phyloP scores from a whole-genome alignment of 2,113 vertebrate genomes.

The Mesitornis unicolor region DNA sequence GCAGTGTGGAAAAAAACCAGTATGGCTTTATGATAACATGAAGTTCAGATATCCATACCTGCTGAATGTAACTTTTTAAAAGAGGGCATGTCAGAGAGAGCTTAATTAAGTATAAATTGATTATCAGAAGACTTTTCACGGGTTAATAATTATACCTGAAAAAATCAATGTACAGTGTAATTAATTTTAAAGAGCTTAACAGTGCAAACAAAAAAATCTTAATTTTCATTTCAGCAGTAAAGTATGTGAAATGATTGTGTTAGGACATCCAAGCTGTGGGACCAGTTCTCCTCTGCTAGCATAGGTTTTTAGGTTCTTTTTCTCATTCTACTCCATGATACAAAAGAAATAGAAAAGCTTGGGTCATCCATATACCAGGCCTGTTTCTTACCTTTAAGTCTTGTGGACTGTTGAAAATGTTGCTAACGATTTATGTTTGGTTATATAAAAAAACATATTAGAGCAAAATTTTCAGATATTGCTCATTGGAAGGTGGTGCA shows the following conservation, averaged over 20 bases:
- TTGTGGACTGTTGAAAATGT: neutral
- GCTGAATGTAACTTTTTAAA: neutral
- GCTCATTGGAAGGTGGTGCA: neutral
- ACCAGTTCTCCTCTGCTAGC: neutral
- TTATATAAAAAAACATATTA: neutral
- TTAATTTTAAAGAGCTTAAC: neutral
- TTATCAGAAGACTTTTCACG: neutral
- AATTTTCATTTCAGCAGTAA: neutral
- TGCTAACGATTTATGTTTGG: neutral
- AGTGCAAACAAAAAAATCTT: neutral
- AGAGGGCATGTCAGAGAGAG: neutral
- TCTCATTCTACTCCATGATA: neutral
- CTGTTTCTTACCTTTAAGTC: neutral
- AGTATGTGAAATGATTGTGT: neutral
- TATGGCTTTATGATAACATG: neutral
- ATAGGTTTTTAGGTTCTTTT: neutral
- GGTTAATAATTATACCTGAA: neutral
- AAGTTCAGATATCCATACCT: neutral
- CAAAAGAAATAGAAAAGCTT: neutral
- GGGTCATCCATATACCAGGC: neutral
- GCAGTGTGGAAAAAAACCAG: rapidly evolving
- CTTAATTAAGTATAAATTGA: neutral
- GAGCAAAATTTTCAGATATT: neutral
- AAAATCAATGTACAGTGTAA: neutral
- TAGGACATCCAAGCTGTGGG: neutral